Evolutionary conservation across 2,797 vertebrate genomes (phyloP), one percentile per base, ranked within the genome.

Genomic region (Phaenicophaeus curvirostris): DNA sequence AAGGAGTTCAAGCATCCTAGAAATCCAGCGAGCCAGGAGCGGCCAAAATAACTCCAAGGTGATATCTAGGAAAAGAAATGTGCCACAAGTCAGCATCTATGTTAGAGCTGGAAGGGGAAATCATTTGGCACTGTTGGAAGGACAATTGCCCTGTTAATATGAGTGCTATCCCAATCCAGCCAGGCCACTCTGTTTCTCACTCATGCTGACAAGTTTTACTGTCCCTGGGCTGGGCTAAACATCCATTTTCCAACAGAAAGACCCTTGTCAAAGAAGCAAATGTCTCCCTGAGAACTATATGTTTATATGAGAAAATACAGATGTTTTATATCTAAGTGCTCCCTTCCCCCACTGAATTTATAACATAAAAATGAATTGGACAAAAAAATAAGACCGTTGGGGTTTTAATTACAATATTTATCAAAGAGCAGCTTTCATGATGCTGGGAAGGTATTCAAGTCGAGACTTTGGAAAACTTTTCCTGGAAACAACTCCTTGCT

Each of bases 1-100:
- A 85, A 50, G 4, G 25, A 90, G 28, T 39, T 80, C 93, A 94
- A 89, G 50, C 91, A 93, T 86, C 82, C 82, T 68, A 74, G 91
- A 90, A 91, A 85, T 59, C 61, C 55, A 42, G 41, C 44, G 72
- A 33, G 13, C 37, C 0, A 16, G 51, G 27, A 14, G 53, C 8
- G 27, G 24, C 10, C 15, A 44, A 44, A 4, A 30, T 13, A 65
- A 68, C 9, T 10, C 63, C 41, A 77, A 80, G 72, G 86, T 89
- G 65, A 92, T 51, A 63, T 83, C 55, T 65, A 89, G 82, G 76
- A 69, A 92, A 83, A 88, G 41, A 78, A 95, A 88, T 17, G 42
- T 73, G 51, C 89, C 2, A 3, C 54, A 39, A 46, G 57, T 16
- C 54, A 53, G 62, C 54, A 80, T 72, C 61, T 89, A 51, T 3